phyloP scores from a whole-genome alignment of 2,797 vertebrate genomes.

The Acrossocheilus fasciatus region DNA sequence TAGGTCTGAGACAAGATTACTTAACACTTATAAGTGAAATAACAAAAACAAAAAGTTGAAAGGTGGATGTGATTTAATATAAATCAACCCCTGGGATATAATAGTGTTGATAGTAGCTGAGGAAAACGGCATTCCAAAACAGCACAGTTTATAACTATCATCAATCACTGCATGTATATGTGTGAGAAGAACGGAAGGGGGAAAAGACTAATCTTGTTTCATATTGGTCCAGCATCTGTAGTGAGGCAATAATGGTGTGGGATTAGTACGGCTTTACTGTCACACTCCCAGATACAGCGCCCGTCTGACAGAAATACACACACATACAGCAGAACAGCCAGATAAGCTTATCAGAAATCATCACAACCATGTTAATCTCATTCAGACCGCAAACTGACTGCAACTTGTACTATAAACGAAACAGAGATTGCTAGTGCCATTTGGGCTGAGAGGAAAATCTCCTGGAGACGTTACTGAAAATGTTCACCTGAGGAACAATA shows the following conservation, averaged over 20 bases:
- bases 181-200: neutral
- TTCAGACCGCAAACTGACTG: conserved; percentile 23
- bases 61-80: neutral
- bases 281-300: conserved; percentile 15
- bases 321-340: conserved; percentile 24
- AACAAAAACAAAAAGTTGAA: neutral
- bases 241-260: conserved; percentile 25
- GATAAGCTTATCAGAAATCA: conserved; percentile 47
- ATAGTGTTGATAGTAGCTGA: neutral
- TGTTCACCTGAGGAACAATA: neutral
- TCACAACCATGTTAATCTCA: conserved; percentile 39
- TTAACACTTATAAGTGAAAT: neutral
- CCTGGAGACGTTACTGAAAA: conserved; percentile 5
- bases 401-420: conserved; percentile 7
- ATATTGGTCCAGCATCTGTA: conserved; percentile 41
- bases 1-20: neutral
- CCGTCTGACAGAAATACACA: conserved; percentile 5
- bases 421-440: neutral
- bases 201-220: conserved; percentile 21
- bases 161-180: conserved; percentile 5
- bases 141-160: neutral
- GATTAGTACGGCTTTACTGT: conserved; percentile 37
- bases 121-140: neutral
- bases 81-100: neutral
- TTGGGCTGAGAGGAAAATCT: conserved; percentile 9